phyloP scores from a whole-genome alignment of 2,888 invertebrate genomes.

The Trisateles emortualis region DNA sequence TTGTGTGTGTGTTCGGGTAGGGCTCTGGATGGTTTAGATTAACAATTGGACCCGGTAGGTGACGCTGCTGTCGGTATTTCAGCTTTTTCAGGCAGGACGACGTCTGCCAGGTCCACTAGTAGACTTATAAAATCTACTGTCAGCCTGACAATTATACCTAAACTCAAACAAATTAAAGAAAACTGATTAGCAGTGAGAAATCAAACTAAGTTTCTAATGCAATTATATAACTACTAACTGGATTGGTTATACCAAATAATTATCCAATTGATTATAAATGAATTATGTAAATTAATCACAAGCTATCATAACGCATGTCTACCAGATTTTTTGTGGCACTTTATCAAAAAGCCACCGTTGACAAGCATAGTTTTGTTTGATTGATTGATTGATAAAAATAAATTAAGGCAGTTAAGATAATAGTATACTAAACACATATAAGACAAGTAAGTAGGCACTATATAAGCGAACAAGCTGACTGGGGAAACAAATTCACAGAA shows the following conservation, averaged over 20 bases:
- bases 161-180: background rate
- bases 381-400: conserved; percentile 2
- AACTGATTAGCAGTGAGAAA: background rate
- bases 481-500: too few species aligned
- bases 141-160: background rate
- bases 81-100: too few species aligned
- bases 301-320: too few species aligned
- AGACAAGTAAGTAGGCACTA: too few species aligned
- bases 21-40: too few species aligned
- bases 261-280: background rate
- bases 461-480: too few species aligned
- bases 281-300: background rate
- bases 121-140: background rate
- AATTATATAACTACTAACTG: background rate
- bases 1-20: too few species aligned
- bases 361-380: background rate
- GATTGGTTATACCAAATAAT: background rate
- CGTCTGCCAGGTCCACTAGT: too few species aligned
- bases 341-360: background rate
- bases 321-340: background rate
- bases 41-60: too few species aligned
- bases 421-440: background rate
- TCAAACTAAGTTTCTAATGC: background rate
- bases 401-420: background rate
- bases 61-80: too few species aligned